Evolutionary conservation across 2,113 vertebrate species (phyloP).

Genomic region (Hymenochirus boettgeri): DNA sequence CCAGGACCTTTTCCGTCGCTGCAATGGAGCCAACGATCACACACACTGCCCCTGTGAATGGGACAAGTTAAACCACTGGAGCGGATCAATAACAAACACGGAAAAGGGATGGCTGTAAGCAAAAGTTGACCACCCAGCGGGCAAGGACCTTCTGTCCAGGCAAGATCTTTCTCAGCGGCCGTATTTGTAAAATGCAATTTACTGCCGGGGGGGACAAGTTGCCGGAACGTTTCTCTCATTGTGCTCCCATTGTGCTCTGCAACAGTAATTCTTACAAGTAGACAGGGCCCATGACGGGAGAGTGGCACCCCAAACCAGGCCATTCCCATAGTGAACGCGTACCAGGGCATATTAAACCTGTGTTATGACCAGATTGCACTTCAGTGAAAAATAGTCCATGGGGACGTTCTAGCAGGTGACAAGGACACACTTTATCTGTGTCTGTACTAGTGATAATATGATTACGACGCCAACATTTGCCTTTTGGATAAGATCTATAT

Average conservation of each 20-base stretch:
- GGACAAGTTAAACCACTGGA: conserved; percentile 15
- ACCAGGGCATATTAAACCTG: background rate
- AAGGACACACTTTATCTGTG: no score
- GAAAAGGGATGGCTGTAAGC: conserved; percentile 2
- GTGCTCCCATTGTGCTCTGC: background rate
- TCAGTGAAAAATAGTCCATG: background rate
- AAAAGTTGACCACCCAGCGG: conserved; percentile 15
- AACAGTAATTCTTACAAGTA: conserved; percentile 9
- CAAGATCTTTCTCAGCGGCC: conserved; percentile 7
- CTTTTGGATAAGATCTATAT: no score
- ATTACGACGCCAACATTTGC: no score
- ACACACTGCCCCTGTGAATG: background rate
- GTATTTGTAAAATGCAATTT: background rate
- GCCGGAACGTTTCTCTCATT: conserved; percentile 28
- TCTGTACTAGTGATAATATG: no score
- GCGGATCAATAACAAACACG: conserved; percentile 26
- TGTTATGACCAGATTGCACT: background rate
- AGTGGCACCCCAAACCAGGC: background rate
- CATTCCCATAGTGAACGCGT: background rate
- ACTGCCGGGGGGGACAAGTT: background rate
- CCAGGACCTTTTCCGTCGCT: no score
- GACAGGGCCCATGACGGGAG: background rate
- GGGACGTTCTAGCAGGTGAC: no score
- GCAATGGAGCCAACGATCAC: no score
- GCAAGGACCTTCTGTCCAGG: conserved; percentile 4